Percentiles rank a stretch among this genome's conserved stretches.
These are phyloP conservation scores for Micronycteris hirsuta DNA, from an alignment of 2,113 vertebrate genomes.

Conservation along the genomic window DNA sequence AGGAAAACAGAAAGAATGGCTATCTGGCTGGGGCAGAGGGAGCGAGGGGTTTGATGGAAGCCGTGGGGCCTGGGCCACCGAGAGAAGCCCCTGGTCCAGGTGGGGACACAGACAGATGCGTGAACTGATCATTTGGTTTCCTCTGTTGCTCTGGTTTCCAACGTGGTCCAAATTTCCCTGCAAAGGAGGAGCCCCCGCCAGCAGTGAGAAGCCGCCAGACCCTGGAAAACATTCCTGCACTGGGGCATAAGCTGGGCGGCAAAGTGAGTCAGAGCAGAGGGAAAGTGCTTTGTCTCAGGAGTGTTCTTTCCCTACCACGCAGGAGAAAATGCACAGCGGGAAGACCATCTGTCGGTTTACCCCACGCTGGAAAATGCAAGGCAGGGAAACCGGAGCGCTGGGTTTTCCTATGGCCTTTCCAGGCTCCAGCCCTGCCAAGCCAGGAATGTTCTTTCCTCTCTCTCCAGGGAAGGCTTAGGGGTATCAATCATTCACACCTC, in stretches of 20 bases:
- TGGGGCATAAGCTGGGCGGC: not conserved
- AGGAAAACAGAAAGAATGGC: not conserved
- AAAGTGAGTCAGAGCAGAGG: not conserved
- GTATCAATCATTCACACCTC: not conserved
- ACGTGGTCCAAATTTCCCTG: not conserved
- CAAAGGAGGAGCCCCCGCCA: not conserved
- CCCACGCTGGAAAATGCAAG: not conserved
- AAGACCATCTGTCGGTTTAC: not conserved
- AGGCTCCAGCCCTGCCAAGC: not conserved
- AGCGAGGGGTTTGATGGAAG: accelerated
- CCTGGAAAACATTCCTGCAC: not conserved
- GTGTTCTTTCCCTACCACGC: not conserved
- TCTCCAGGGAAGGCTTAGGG: not conserved
- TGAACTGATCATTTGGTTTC: not conserved
- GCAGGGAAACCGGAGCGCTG: not conserved
- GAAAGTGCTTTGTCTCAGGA: not conserved
- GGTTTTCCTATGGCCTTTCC: not conserved
- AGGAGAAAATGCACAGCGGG: not conserved
- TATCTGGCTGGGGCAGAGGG: not conserved
- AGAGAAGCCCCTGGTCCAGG: not conserved
- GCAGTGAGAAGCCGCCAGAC: not conserved
- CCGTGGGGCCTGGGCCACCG: not conserved
- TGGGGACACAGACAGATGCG: not conserved
- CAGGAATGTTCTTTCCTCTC: not conserved
- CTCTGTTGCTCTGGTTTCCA: not conserved